Conservation (phyloP, 2,888 invertebrate genomes). For the Allophyes oxyacanthae region DNA sequence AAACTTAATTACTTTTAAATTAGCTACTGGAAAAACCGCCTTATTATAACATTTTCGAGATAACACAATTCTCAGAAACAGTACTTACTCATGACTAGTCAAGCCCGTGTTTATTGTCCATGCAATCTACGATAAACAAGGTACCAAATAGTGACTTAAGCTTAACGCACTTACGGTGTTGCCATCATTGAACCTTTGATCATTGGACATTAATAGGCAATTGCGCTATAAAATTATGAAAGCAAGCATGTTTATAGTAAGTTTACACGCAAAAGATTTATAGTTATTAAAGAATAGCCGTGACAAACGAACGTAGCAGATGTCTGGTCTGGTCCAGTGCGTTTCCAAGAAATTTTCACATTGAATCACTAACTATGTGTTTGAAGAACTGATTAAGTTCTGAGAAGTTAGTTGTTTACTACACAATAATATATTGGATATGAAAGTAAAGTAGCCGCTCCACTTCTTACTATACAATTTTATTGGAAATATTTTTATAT, state of each 20-base stretch:
- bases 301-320: slow-evolving; percentile 37
- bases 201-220: slow-evolving; percentile 35
- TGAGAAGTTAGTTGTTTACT: slow-evolving; percentile 42
- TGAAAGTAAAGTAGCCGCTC: slow-evolving; percentile 37
- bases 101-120: slow-evolving; percentile 40
- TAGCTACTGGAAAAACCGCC: slow-evolving; percentile 23
- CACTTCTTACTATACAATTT: slow-evolving; percentile 16
- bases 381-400: slow-evolving; percentile 53
- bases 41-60: slow-evolving; percentile 25
- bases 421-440: slow-evolving; percentile 25
- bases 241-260: slow-evolving; percentile 37
- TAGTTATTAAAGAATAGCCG: slow-evolving; percentile 35
- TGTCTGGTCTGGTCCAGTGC: slow-evolving; percentile 8
- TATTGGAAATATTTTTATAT: slow-evolving; percentile 17
- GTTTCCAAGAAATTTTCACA: slow-evolving; percentile 45
- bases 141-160: slow-evolving; percentile 18
- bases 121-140: slow-evolving; percentile 28
- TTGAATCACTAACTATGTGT: slow-evolving; percentile 38
- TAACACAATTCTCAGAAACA: slow-evolving; percentile 39
- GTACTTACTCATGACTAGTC: slow-evolving; percentile 16
- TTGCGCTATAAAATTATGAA: slow-evolving; percentile 45
- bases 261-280: slow-evolving; percentile 41
- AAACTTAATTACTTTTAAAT: slow-evolving; percentile 38
- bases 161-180: slow-evolving; percentile 6
- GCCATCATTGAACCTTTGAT: slow-evolving; percentile 42